Evolutionary conservation across 2,797 vertebrate genomes (phyloP), one percentile per base, ranked within the genome.

Genomic region (Chaetophractus vellerosus): DNA sequence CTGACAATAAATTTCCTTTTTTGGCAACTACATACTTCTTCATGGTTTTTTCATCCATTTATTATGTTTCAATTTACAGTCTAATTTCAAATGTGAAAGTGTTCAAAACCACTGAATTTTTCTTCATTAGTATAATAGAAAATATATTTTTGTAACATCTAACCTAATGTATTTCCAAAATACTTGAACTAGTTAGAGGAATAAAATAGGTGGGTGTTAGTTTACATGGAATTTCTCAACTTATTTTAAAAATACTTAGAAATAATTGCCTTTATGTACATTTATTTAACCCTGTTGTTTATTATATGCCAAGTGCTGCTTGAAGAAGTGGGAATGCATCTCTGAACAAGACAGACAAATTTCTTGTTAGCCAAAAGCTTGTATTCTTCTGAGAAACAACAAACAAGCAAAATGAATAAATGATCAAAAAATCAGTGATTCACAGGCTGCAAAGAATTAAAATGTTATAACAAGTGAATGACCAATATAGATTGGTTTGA

Each of bases 1-100:
- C 38, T 85, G 41, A 91, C 72, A 84, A 88, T 90, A 96, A 79
- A 57, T 86, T 64, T 93, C 41, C 9, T 45, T 52, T 94, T 85
- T 88, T 16, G 75, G 45, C 5, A 95, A 83, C 95, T 66, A 41
- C 6, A 88, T 69, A 75, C 15, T 45, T 71, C 92, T 88, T 85
- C 52, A 72, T 57, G 19, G 6, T 28, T 80, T 96, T 95, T 94
- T 93, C 1, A 24, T 91, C 68, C 78, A 50, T 45, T 45, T 71
- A 69, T 55, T 80, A 59, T 57, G 16, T 61, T 84, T 94, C 66
- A 10, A 88, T 38, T 88, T 88, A 93, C 0, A 74, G 4, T 79
- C 14, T 90, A 21, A 41, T 84, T 92, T 95, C 26, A 80, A 85
- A 72, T 4, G 6, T 9, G 2, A 11, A 12, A 91, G 14, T 83